phyloP scores from a whole-genome alignment of 2,797 vertebrate genomes.

The Pseudotriccus pelzelni region DNA sequence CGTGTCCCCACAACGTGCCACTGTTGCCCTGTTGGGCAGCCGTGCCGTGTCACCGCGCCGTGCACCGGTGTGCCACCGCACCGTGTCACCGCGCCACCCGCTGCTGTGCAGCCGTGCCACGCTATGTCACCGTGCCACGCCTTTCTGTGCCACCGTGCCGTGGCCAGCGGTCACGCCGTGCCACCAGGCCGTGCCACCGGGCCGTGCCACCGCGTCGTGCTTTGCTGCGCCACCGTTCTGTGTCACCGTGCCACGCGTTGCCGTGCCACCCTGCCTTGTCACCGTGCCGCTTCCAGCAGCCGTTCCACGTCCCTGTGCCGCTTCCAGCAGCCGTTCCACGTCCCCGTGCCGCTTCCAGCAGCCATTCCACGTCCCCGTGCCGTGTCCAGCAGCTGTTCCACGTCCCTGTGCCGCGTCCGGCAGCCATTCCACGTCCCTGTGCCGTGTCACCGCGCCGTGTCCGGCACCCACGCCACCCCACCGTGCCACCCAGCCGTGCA shows the following conservation, averaged over 20 bases:
- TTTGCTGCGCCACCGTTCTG: not conserved
- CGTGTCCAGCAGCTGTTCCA: not conserved
- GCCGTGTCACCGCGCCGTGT: too few species aligned
- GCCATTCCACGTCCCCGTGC: not conserved
- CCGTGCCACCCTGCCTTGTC: not conserved
- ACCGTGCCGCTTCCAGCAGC: not conserved
- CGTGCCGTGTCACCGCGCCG: not conserved
- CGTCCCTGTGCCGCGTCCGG: not conserved
- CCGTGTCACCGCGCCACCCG: not conserved
- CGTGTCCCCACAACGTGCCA: not conserved
- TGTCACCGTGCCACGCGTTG: not conserved
- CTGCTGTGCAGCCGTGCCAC: not conserved
- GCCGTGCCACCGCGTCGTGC: accelerated
- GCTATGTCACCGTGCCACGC: not conserved
- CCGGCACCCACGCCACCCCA: not conserved
- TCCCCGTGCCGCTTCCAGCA: too few species aligned
- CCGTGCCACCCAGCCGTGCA: not conserved
- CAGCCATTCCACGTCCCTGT: too few species aligned
- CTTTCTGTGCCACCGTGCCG: too few species aligned
- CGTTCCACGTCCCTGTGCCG: too few species aligned
- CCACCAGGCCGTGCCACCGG: too few species aligned
- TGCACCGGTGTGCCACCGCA: not conserved
- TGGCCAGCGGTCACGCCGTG: not conserved
- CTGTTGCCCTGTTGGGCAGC: not conserved
- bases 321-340: too few species aligned